A percentile compares a stretch with the other conserved stretches of the same genome.
phyloP scores from a whole-genome alignment of 2,888 invertebrate species.

The Pinctada fucata region DNA sequence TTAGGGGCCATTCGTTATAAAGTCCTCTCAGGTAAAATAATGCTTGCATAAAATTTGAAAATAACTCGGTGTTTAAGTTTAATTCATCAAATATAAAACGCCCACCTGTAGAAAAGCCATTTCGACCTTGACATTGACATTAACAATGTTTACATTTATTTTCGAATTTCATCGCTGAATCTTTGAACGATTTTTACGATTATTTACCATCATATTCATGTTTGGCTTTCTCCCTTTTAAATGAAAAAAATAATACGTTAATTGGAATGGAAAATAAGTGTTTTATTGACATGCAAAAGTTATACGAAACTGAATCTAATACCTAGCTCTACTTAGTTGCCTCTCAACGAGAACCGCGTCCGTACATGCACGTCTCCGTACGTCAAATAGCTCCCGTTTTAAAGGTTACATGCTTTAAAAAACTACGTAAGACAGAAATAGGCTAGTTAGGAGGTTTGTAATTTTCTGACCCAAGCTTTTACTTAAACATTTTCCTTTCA shows the following conservation, averaged over 20 bases:
- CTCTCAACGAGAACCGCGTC: conserved; percentile 64
- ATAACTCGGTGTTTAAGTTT: no score
- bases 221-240: conserved; percentile 1
- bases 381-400: no score
- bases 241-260: not conserved
- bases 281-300: not conserved
- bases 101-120: conserved; percentile 69
- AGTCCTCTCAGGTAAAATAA: no score
- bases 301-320: conserved; percentile 21
- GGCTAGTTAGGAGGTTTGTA: conserved; percentile 47
- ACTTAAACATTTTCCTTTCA: no score
- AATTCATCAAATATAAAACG: conserved; percentile 35
- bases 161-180: not conserved
- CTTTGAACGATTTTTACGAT: not conserved
- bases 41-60: no score
- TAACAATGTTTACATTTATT: conserved; percentile 4
- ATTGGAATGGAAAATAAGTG: not conserved
- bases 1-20: no score
- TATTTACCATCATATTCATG: conserved; percentile 3
- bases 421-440: no score
- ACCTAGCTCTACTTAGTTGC: conserved; percentile 48
- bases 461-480: no score
- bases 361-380: conserved; percentile 47
- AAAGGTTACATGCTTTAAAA: no score
- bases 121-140: conserved; percentile 43